Evolutionary conservation across 2,888 invertebrate species (phyloP).

Genomic region (Cheilosia scutellata): DNA sequence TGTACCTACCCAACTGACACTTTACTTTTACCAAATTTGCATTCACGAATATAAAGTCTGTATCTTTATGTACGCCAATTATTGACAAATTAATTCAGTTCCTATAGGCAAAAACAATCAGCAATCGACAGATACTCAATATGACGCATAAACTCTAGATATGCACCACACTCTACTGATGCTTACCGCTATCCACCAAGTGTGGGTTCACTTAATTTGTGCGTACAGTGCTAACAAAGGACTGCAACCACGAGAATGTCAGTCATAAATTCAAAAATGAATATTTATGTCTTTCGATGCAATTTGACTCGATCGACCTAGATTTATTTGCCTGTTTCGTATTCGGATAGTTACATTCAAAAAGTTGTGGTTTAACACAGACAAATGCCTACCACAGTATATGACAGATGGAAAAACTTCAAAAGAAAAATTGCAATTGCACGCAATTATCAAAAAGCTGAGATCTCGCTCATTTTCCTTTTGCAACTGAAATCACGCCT

Average conservation of each 20-base stretch:
- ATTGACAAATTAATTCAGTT: constrained; percentile 5
- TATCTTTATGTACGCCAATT: neutral
- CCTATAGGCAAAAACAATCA: constrained; percentile 4
- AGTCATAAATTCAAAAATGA: constrained; percentile 68
- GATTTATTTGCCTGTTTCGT: constrained; percentile 37
- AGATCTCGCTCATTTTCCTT: constrained; percentile 49
- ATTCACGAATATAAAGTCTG: neutral
- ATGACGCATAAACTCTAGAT: constrained; percentile 27
- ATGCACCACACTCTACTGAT: neutral
- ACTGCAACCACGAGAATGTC: constrained; percentile 45
- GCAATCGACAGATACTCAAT: constrained; percentile 15
- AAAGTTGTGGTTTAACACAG: constrained; percentile 6
- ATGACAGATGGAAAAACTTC: constrained; percentile 24
- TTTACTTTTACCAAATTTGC: constrained; percentile 7
- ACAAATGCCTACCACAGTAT: neutral
- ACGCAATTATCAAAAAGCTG: constrained; percentile 67
- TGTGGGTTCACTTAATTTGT: constrained; percentile 40
- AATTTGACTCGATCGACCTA: constrained; percentile 69
- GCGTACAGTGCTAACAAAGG: constrained; percentile 46
- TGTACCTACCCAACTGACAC: neutral
- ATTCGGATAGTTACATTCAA: neutral
- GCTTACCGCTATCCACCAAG: constrained; percentile 6
- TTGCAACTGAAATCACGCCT: constrained; percentile 63
- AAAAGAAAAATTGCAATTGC: constrained; percentile 12
- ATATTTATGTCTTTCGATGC: constrained; percentile 63